phyloP scores from a whole-genome alignment of 2,113 vertebrate species.

The Cyphomyrus discorhynchus region DNA sequence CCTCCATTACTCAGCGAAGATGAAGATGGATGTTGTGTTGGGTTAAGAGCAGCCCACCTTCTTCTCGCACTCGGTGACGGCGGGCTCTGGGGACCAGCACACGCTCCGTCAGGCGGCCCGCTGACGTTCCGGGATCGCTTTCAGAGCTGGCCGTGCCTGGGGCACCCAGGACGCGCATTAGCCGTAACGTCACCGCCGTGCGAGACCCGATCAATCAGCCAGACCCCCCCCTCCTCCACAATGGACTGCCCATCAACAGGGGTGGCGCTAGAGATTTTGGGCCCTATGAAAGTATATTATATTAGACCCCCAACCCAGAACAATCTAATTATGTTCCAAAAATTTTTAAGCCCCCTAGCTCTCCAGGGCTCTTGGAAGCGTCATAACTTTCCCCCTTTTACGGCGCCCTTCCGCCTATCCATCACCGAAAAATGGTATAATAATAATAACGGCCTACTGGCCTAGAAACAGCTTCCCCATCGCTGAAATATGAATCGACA shows the following conservation, averaged over 20 bases:
- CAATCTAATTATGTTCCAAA: not conserved
- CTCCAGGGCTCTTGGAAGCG: not conserved
- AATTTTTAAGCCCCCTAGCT: not conserved
- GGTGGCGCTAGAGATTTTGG: not conserved
- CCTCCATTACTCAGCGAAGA: constrained; percentile 13
- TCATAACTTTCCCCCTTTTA: not conserved
- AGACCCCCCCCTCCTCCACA: not conserved
- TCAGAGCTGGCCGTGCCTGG: not conserved
- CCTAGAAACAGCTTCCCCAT: constrained; percentile 28
- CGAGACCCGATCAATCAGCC: not conserved
- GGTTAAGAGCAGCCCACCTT: not conserved
- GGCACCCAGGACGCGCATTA: not conserved
- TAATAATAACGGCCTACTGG: constrained; percentile 34
- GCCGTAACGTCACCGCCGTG: not conserved
- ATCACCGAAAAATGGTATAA: constrained; percentile 22
- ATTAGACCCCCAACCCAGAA: not conserved
- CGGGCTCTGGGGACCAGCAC: not conserved
- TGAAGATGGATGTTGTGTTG: constrained; percentile 13
- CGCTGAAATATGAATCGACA: not conserved
- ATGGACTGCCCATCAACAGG: not conserved
- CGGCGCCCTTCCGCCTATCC: not conserved
- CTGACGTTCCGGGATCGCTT: not conserved
- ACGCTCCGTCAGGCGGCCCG: not conserved
- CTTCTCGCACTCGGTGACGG: not conserved
- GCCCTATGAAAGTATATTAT: not conserved